Evolutionary conservation across 2,113 vertebrate genomes (phyloP).

Genomic region (Petrocephalus microphthalmus): DNA sequence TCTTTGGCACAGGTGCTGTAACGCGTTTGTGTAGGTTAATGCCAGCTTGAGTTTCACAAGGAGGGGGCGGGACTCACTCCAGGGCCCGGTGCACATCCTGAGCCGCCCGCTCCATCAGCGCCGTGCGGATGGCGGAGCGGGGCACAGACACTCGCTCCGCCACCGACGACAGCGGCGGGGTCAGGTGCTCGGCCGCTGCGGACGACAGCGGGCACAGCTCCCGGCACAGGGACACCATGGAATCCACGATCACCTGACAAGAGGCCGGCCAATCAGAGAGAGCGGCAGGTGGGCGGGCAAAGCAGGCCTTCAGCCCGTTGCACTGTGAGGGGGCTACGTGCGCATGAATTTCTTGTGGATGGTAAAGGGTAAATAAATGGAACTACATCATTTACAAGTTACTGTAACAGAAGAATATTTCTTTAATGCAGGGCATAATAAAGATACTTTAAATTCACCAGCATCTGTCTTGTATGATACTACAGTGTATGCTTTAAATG

Average conservation of each 20-base stretch:
- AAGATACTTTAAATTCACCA: background rate
- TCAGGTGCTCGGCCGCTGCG: conserved; percentile 68
- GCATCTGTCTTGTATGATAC: background rate
- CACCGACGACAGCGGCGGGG: conserved; percentile 73
- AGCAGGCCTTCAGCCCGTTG: background rate
- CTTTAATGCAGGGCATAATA: background rate
- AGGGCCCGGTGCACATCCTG: conserved; percentile 79
- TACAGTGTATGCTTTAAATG: background rate
- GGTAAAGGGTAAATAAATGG: background rate
- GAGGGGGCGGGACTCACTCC: conserved; percentile 59
- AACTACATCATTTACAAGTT: background rate
- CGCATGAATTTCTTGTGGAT: background rate
- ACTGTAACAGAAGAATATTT: background rate
- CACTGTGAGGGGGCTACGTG: background rate
- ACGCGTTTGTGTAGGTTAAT: background rate
- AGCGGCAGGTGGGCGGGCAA: background rate
- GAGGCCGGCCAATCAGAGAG: background rate
- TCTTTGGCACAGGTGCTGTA: background rate
- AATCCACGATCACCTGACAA: conserved; percentile 77
- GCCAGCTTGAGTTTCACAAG: background rate
- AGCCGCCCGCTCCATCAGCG: conserved; percentile 77
- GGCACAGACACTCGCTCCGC: conserved; percentile 77
- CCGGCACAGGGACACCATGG: conserved; percentile 79
- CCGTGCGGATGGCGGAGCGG: conserved; percentile 71
- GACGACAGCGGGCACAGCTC: conserved; percentile 77